phyloP scores from a whole-genome alignment of 2,888 invertebrate species.

The Chironomus riparius region DNA sequence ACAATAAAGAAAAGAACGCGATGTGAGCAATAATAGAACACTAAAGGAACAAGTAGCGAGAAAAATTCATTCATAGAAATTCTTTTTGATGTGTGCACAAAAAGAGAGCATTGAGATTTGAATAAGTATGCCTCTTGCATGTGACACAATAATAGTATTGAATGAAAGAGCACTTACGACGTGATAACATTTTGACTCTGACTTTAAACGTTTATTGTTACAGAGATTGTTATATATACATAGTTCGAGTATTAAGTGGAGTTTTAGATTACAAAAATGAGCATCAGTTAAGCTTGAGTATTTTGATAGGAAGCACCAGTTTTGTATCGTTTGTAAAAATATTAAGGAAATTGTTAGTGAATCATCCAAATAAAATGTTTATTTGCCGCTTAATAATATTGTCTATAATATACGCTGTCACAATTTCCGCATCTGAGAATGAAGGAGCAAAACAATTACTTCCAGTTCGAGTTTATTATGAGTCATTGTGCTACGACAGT shows the following conservation, averaged over 20 bases:
- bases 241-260: neutral
- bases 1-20: neutral
- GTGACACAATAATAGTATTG: too few species aligned
- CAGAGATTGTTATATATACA: neutral
- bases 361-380: neutral
- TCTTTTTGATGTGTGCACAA: too few species aligned
- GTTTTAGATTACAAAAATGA: neutral
- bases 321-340: neutral
- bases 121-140: too few species aligned
- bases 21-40: neutral
- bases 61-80: neutral
- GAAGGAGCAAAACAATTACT: conserved; percentile 29
- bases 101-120: too few species aligned
- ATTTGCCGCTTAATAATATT: neutral
- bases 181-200: conserved; percentile 6
- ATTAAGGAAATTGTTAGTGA: neutral
- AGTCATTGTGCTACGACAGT: conserved; percentile 39
- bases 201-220: neutral
- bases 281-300: neutral
- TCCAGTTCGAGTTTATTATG: conserved; percentile 38
- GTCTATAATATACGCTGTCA: neutral
- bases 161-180: neutral
- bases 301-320: neutral
- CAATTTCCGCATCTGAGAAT: neutral
- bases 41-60: neutral